Evolutionary conservation across 2,797 vertebrate species (phyloP).

Genomic region (Myotis myotis): DNA sequence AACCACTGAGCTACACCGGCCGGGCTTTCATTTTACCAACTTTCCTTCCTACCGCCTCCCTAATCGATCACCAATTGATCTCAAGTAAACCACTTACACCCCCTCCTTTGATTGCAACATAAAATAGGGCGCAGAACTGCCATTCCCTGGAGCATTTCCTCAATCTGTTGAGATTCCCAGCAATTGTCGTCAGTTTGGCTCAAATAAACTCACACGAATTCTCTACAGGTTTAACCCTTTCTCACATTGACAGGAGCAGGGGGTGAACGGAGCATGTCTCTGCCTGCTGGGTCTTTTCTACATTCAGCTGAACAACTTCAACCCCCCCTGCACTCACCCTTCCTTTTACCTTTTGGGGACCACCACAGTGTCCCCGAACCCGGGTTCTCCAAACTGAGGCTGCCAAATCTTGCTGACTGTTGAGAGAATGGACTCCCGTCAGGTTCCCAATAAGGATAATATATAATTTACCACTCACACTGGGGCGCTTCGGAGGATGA

Average conservation of each 20-base stretch:
- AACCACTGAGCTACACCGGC: too few species aligned
- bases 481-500: not conserved
- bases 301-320: not conserved
- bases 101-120: not conserved
- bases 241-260: fast-evolving
- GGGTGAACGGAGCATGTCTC: not conserved
- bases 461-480: not conserved
- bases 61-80: not conserved
- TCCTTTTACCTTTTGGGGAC: not conserved
- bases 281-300: not conserved
- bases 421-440: not conserved
- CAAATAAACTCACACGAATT: too few species aligned
- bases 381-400: not conserved
- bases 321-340: not conserved
- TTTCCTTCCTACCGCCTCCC: not conserved
- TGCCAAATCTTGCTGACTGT: not conserved
- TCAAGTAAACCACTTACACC: not conserved
- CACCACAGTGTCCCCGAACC: fast-evolving
- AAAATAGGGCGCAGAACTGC: not conserved
- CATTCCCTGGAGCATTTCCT: not conserved
- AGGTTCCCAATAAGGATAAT: not conserved
- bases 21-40: not conserved
- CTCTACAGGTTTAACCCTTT: too few species aligned
- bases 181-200: too few species aligned
- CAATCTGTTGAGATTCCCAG: not conserved